A percentile compares a stretch with the other conserved stretches of the same genome.
These are phyloP conservation scores for Odiellus spinosus DNA, from an alignment of 2,888 invertebrate species.

Conservation along the genomic window DNA sequence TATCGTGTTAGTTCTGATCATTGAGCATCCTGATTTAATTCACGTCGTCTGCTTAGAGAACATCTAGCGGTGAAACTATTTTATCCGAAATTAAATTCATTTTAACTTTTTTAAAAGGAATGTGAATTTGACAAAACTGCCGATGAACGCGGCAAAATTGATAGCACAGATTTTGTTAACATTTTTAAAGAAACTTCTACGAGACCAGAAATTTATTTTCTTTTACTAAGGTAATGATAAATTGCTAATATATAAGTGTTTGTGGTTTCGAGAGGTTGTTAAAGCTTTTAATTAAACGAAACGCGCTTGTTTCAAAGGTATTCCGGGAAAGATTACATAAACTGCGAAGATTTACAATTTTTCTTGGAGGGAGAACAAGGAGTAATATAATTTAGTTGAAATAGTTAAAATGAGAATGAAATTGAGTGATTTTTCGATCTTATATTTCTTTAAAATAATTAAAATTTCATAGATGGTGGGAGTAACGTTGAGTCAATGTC, in stretches of 20 bases:
- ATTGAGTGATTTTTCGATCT: too few species aligned
- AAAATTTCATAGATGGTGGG: constrained; percentile 32
- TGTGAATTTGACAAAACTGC: constrained; percentile 32
- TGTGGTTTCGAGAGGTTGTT: too few species aligned
- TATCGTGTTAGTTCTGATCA: too few species aligned
- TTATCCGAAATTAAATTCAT: too few species aligned
- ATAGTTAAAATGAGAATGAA: constrained; percentile 5
- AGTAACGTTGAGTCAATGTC: constrained; percentile 37
- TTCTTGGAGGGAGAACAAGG: constrained; percentile 44
- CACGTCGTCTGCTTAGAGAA: too few species aligned
- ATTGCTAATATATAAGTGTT: not conserved
- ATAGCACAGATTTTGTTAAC: constrained; percentile 37
- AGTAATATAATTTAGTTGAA: constrained; percentile 26
- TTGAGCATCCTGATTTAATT: too few species aligned
- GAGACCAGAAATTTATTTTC: constrained; percentile 42
- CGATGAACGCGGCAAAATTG: constrained; percentile 33
- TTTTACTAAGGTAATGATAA: constrained; percentile 36
- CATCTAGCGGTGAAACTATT: too few species aligned
- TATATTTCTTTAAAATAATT: not conserved
- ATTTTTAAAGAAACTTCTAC: constrained; percentile 43
- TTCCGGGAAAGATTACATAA: constrained; percentile 36
- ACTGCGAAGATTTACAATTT: constrained; percentile 38
- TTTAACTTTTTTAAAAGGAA: constrained; percentile 28
- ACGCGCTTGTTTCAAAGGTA: constrained; percentile 9
- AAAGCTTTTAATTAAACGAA: too few species aligned